A percentile compares a stretch with the other conserved stretches of the same genome.
These are phyloP conservation scores for Zonotrichia leucophrys DNA, from an alignment of 2,113 vertebrate species.

Conservation along the genomic window DNA sequence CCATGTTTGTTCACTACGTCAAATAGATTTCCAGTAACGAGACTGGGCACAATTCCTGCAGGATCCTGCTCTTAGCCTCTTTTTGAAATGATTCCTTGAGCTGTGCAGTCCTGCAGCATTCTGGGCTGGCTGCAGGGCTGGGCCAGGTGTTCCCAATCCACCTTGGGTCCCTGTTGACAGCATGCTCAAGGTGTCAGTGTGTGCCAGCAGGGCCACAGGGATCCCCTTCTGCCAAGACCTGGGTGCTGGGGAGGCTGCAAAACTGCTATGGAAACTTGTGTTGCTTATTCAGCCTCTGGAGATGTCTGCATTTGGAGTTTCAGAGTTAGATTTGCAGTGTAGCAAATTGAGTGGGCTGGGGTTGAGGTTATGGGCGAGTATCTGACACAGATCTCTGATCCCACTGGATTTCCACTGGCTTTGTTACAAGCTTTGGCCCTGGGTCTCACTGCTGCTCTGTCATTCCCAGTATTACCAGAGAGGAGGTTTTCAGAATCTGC, in stretches of 20 bases:
- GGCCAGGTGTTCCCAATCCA: not conserved
- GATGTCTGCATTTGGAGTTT: not conserved
- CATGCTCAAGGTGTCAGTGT: rapidly evolving
- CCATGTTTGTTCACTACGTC: not conserved
- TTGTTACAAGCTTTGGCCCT: not conserved
- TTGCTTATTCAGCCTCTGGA: not conserved
- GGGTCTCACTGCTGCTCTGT: not conserved
- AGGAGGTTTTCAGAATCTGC: not conserved
- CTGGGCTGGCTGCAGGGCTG: not conserved
- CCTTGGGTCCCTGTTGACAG: not conserved
- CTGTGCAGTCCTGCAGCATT: rapidly evolving
- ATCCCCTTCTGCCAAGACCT: not conserved
- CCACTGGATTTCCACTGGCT: not conserved
- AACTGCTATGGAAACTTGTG: not conserved
- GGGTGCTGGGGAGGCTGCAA: not conserved
- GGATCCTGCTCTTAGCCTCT: not conserved
- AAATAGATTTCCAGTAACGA: not conserved
- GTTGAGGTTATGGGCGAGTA: not conserved
- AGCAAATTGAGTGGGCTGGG: not conserved
- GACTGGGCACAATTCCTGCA: not conserved
- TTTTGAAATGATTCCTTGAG: not conserved
- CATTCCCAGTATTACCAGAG: not conserved
- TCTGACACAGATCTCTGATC: not conserved
- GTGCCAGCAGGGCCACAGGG: not conserved
- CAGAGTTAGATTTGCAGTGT: not conserved